Base-by-base conservation (phyloP, 2,888 invertebrate species). In the Notodonta dromedarius region DNA sequence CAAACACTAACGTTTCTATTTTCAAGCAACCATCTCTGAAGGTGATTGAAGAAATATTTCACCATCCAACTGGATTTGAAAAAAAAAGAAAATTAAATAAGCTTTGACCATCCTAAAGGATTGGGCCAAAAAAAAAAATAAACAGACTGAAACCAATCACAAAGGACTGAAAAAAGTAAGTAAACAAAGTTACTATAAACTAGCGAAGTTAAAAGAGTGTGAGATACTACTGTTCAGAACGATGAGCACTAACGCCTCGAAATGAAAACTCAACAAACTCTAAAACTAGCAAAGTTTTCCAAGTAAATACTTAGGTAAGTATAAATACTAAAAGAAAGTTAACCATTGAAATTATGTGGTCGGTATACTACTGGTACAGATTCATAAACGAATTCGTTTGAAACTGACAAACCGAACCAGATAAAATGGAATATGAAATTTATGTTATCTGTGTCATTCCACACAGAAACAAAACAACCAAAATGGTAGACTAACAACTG, bases 191-290 rank as follows among this genome's bases (percentile, higher is more conserved):
- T 40, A 40, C 40, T 40, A 40, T 7, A 40, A 40, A 40, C 6
- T 40, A 40, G 40, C 40, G 9, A 40, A 9, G 9, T 6, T 40
- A 40, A 40, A 12, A 12, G 46, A 12, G 9, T n/a, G 46, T 12
- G 46, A 46, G 46, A 46, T 46, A 46, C 46, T 46, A 46, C 13
- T 46, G 11, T 57, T 48, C 35, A 48, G 35, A 12, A 13, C 56
- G 13, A 14, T 13, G 5, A 46, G 46, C 46, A 46, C 46, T 46
- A 46, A 5, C 46, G 46, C 46, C 46, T 46, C 46, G 46, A 46
- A 12, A 12, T 46, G 46, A 46, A 46, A 12, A 46, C 46, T 46
- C 46, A 5, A 46, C 46, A n/a, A 46, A 24, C 24, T 24, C 24
- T 24, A 24, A 24, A 24, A 24, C 24, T 24, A 24, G 24, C 24